Evolutionary conservation across 2,797 vertebrate species (phyloP), one percentile per base, ranked within the genome.

Genomic region (Toxotes lorentzi): DNA sequence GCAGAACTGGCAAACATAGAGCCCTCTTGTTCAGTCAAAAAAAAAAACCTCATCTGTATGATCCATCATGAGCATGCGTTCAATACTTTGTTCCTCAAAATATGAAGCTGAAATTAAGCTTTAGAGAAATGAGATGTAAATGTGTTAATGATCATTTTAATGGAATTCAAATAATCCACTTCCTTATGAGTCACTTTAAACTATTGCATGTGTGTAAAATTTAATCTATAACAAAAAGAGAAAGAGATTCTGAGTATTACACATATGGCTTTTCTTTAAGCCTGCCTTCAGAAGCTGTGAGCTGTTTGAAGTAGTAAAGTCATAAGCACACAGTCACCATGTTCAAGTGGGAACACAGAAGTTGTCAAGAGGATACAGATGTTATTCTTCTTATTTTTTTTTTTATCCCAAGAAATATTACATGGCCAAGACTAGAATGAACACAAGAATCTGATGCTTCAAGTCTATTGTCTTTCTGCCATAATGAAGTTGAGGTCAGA

Each of bases 51-150:
- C 4, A 66, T 64, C 47, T 23, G 63, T 70, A 54, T 63, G 40
- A 84, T 74, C 81, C 41, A 73, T 84, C 23, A 56, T 53, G 21
- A 72, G 64, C 27, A n/a, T 65, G 21, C 23, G 17, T 72, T 79
- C 21, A 78, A 74, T 76, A 79, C 21, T 72, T 71, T 57, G n/a
- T 40, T 66, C 48, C 41, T 48, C 64, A 27, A 73, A 71, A 68
- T 24, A 70, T 76, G 45, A 51, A 38, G 12, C 65, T 38, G 23
- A 83, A 65, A 84, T 54, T 4, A 64, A 82, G 43, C 51, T 30
- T 57, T 19, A 54, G 9, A 74, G 24, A 53, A 78, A 68, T 74
- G 32, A 70, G 40, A 56, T 3, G 2, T 45, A 48, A 73, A 81
- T 67, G 40, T 71, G 64, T 71, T 60, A 45, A 70, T 19, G 24